Evolutionary conservation across 2,797 vertebrate species (phyloP), one percentile per base, ranked within the genome.

Genomic region (Liparis tanakae): DNA sequence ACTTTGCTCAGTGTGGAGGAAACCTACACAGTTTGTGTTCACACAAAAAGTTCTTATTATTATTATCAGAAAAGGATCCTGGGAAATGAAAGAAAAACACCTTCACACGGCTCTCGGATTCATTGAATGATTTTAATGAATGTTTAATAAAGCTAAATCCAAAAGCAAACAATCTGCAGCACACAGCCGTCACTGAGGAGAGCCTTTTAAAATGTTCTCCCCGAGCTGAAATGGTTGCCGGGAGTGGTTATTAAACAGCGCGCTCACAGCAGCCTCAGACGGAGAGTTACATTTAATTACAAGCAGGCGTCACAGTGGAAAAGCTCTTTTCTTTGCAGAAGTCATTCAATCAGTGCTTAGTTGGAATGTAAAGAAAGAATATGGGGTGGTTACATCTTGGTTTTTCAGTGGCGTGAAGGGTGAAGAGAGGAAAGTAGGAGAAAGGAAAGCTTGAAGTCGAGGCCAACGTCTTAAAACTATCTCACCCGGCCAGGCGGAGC

Each of bases 61-160:
- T 41, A 4, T 34, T 51, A 72, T 74, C 48, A 70, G 37, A 76
- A 62, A 22, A 10, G 70, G 53, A 80, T 80, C 59, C 64, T 70
- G 67, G 51, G 76, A 85, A 78, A 85, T 86, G 60, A 84, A 84
- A 82, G 70, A 74, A 37, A 81, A 88, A 78, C 70, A 69, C 43
- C 65, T 70, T 76, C 72, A 36, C 76, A 44, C 57, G 57, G 57
- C 36, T 55, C 62, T 53, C 20, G 41, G 36, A 74, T 67, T 68
- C 59, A 41, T 9, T 43, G 60, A 33, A 55, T n/a, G 15, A 15
- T 55, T 67, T 36, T 78, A 71, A 87, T 84, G 59, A 74, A 68
- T 63, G 37, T 79, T 76, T 60, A 83, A 71, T 70, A 68, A 71
- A 34, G 50, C 46, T 54, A 69, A 66, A 87, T 85, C 83, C 83